Conservation (phyloP, 2,797 vertebrate genomes). For the Pristis pectinata region DNA sequence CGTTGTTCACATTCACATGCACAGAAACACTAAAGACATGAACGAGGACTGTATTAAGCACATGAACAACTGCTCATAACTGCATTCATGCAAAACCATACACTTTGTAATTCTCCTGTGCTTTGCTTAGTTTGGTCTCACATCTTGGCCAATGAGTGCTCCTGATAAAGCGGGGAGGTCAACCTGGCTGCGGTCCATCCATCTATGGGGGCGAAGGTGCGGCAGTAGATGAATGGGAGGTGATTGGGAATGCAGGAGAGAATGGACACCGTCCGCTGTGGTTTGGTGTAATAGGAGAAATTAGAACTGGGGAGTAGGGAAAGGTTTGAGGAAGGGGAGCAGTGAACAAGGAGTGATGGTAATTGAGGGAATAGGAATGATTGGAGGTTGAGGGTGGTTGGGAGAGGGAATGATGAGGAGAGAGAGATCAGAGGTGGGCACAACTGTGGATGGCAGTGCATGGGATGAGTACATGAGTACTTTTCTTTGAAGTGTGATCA, state of each 20-base stretch:
- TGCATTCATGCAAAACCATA: neutral
- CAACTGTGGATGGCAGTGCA: too few species aligned
- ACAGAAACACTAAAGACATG: neutral
- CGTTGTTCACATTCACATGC: neutral
- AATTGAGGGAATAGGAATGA: too few species aligned
- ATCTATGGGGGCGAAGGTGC: too few species aligned
- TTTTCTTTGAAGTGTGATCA: too few species aligned
- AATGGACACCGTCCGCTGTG: too few species aligned
- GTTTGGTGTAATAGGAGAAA: too few species aligned
- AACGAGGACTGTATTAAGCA: neutral
- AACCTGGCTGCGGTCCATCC: too few species aligned
- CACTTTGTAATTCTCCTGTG: neutral
- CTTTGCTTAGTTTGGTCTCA: neutral
- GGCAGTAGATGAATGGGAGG: too few species aligned
- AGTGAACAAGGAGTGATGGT: neutral
- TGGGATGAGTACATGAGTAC: too few species aligned
- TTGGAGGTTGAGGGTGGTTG: neutral
- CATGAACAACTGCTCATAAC: neutral
- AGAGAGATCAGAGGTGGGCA: too few species aligned
- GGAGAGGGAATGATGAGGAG: neutral
- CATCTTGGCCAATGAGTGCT: too few species aligned
- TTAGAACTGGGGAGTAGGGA: neutral
- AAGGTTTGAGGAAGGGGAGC: neutral
- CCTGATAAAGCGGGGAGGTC: too few species aligned
- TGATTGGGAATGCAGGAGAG: neutral